phyloP scores from a whole-genome alignment of 2,888 invertebrate species.

The Dromius quadrimaculatus region DNA sequence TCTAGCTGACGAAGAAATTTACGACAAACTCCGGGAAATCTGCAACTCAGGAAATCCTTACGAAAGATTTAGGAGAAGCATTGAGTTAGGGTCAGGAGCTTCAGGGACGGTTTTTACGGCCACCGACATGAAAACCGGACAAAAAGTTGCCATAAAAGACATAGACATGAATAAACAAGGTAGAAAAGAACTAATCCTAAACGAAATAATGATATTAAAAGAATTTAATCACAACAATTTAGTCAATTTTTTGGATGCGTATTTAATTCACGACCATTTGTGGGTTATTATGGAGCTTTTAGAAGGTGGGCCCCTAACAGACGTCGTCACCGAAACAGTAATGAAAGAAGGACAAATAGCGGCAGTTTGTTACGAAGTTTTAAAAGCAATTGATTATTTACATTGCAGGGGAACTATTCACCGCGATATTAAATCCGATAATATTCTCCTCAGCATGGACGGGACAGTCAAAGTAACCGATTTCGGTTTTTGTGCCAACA shows the following conservation, averaged over 20 bases:
- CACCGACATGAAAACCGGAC: slow-evolving; percentile 77
- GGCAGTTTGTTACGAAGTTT: slow-evolving; percentile 89
- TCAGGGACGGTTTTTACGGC: slow-evolving; percentile 94
- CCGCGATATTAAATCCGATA: slow-evolving; percentile 97
- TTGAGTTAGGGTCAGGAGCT: slow-evolving; percentile 91
- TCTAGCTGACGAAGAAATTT: slow-evolving; percentile 80
- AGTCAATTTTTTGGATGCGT: slow-evolving; percentile 95
- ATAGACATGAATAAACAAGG: slow-evolving; percentile 96
- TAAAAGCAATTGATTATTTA: slow-evolving; percentile 90
- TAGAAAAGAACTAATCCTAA: slow-evolving; percentile 94
- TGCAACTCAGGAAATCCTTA: slow-evolving; percentile 88
- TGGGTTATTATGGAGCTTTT: slow-evolving; percentile 98
- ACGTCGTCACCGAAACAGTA: slow-evolving; percentile 96
- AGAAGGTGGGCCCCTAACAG: slow-evolving; percentile 95
- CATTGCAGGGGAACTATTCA: slow-evolving; percentile 93
- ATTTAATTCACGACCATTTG: slow-evolving; percentile 90
- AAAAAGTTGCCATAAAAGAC: slow-evolving; percentile 94
- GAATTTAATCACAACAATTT: slow-evolving; percentile 94
- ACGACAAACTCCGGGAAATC: slow-evolving; percentile 80
- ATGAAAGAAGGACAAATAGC: slow-evolving; percentile 98
- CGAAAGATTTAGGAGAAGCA: slow-evolving; percentile 79
- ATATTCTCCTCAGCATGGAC: slow-evolving; percentile 92
- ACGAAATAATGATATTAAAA: slow-evolving; percentile 92
- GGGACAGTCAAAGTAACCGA: slow-evolving; percentile 94
- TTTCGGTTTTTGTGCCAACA: slow-evolving; percentile 98